Base-by-base conservation (phyloP, 2,888 invertebrate genomes). In the Corbicula japonica region DNA sequence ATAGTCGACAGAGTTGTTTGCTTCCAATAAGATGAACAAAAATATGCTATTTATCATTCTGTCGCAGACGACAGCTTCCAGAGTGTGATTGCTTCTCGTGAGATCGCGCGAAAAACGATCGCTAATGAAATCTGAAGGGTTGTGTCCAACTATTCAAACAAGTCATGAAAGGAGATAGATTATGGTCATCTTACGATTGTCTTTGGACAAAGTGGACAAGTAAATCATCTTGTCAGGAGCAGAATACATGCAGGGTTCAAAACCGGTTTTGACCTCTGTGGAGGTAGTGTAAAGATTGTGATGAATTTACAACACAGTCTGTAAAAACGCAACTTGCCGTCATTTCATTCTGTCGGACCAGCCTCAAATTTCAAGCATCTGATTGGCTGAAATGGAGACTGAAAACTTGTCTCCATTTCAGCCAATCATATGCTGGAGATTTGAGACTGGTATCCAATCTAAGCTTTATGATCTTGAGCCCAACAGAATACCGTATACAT, bases 151-250 rank as follows among this genome's bases (percentile, higher is more conserved):
- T 52, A 52, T 60, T 34, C 71, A 71, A 76, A 76, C 71, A 76
- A 6, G 44, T n/a, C 50, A 66, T 34, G 54, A 66, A 76, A 38
- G 60, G 71, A 71, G 76, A 76, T 76, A 71, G 60, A 76, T 76
- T 48, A 66, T 68, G 66, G 52, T 61, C 66, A 76, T 60, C 66
- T 58, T 56, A 30, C 52, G 52, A 69, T 56, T 76, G 69, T 76
- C 76, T 69, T 61, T 35, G 34, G 12, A 46, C 15, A 28, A 66
- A 61, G 46, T 18, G 44, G 28, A 56, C 60, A 48, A 46, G 76
- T 76, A 61, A 76, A 76, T 76, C 76, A 76, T 58, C 23, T 26
- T 76, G 71, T 71, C 76, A 71, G 32, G 34, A 34, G 34, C 5
- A 58, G 35, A 15, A 58, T 35, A 35, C n/a, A 34, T 35, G 8